Evolutionary conservation across 2,113 vertebrate genomes (phyloP).

Genomic region (Channa argus): DNA sequence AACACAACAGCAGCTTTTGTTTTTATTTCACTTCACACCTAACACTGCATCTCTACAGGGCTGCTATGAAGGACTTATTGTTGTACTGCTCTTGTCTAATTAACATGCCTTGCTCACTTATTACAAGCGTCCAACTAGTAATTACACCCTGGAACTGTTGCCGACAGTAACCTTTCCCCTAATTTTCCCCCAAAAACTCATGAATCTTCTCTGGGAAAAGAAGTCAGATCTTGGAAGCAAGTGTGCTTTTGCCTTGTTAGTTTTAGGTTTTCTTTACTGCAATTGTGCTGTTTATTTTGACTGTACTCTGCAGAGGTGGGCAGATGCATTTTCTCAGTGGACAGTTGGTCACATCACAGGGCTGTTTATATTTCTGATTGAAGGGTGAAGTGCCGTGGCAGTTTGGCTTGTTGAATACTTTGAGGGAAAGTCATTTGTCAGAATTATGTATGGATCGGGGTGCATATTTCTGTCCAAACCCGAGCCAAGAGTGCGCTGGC

Average conservation of each 20-base stretch:
- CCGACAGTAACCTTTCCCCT: constrained; percentile 26
- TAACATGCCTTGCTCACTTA: neutral
- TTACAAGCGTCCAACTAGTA: neutral
- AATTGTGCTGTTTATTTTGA: constrained; percentile 78
- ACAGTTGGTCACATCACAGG: constrained; percentile 36
- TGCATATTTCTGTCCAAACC: too few relatives aligned
- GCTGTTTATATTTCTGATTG: constrained; percentile 66
- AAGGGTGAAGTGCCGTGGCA: constrained; percentile 31
- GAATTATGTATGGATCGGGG: neutral
- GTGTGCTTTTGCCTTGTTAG: constrained; percentile 74
- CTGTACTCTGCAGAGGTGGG: constrained; percentile 58
- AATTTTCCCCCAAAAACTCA: constrained; percentile 22
- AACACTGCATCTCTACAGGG: neutral
- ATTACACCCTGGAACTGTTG: neutral
- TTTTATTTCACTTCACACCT: constrained; percentile 18
- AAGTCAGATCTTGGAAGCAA: constrained; percentile 32
- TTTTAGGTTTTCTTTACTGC: constrained; percentile 75
- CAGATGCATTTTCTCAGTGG: constrained; percentile 37
- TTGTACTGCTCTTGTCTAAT: constrained; percentile 1
- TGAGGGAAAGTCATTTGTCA: constrained; percentile 33
- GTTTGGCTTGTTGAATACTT: constrained; percentile 19
- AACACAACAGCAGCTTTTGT: constrained; percentile 46
- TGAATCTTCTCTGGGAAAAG: constrained; percentile 5
- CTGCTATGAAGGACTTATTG: constrained; percentile 7
- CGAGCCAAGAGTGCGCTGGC: too few relatives aligned